Base-by-base conservation (phyloP, 2,888 invertebrate species). In the Ecdyonurus torrentis region DNA sequence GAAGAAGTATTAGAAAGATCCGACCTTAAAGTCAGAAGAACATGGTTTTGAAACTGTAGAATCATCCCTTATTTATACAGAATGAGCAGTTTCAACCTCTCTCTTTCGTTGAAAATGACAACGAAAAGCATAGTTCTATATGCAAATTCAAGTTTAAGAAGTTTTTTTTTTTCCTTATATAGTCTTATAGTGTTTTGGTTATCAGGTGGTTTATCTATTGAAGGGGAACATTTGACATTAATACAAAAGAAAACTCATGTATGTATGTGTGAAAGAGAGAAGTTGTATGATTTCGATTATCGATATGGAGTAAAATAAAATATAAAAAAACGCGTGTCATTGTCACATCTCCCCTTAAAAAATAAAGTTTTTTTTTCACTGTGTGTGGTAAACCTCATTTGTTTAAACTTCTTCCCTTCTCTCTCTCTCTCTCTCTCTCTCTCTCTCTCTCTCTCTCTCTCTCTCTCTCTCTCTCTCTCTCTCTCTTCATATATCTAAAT, bases 231-330 rank as follows among this genome's bases (percentile, higher is more conserved):
- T 22, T 55, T 55, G 55, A 55, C 55, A 22, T 20, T 5, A n/a
- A 20, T n/a, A 55, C 55, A 55, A 55, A 55, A 22, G 55, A 20
- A 22, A 7, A 20, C 10, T 10, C 5, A 55, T 7, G 20, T 7
- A 7, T n/a, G 22, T 20, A 7, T 37, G 15, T 37, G n/a, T n/a
- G 19, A 18, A 55, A 22, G 19, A 55, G 20, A 37, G 37, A 37
- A 37, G 37, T 37, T 55, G 55, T n/a, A n/a, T 55, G 55, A 55
- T 55, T 55, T 55, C 55, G 55, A 55, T 55, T 55, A 55, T 55
- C 55, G 55, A 55, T 55, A 55, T 18, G 55, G n/a, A n/a, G 37
- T 5, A n/a, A n/a, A n/a, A n/a, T n/a, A n/a, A n/a, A n/a, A n/a
- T n/a, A n/a, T n/a, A n/a, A n/a, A n/a, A n/a, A n/a, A 37, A 15